Evolutionary conservation across 2,113 vertebrate species (phyloP).

Genomic region (Sterna hirundo): DNA sequence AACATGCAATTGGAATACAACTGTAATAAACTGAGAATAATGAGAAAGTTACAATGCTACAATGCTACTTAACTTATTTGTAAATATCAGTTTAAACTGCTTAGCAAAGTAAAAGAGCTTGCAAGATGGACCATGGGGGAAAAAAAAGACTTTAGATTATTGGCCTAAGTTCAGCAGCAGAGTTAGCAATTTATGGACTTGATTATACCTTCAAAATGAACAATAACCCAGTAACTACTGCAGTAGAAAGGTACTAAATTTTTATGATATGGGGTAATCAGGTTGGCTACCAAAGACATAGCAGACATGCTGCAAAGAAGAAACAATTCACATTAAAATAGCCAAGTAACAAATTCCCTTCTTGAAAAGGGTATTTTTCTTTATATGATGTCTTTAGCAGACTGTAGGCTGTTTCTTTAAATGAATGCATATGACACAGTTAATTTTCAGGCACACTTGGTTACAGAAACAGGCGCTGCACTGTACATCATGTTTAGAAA

Average conservation of each 20-base stretch:
- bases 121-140: not conserved
- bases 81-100: conserved; percentile 43
- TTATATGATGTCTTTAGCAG: conserved; percentile 30
- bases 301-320: conserved; percentile 54
- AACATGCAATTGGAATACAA: not conserved
- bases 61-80: conserved; percentile 12
- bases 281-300: conserved; percentile 45
- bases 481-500: conserved; percentile 43
- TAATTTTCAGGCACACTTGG: conserved; percentile 31
- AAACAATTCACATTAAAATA: conserved; percentile 59
- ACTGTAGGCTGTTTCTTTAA: conserved; percentile 51
- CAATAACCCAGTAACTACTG: conserved; percentile 66
- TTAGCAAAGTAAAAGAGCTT: conserved; percentile 1
- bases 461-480: conserved; percentile 10
- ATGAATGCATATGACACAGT: conserved; percentile 25
- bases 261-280: conserved; percentile 67
- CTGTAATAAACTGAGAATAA: conserved; percentile 25
- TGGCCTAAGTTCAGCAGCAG: conserved; percentile 57
- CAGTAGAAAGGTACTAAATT: conserved; percentile 67
- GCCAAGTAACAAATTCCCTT: conserved; percentile 23
- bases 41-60: not conserved
- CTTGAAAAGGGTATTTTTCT: conserved; percentile 29
- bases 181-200: conserved; percentile 71
- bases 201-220: conserved; percentile 74
- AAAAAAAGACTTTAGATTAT: conserved; percentile 33